Percentiles rank a stretch among this genome's conserved stretches.
These are phyloP conservation scores for Erebia aethiops DNA, from an alignment of 2,888 invertebrate species.

Conservation along the genomic window DNA sequence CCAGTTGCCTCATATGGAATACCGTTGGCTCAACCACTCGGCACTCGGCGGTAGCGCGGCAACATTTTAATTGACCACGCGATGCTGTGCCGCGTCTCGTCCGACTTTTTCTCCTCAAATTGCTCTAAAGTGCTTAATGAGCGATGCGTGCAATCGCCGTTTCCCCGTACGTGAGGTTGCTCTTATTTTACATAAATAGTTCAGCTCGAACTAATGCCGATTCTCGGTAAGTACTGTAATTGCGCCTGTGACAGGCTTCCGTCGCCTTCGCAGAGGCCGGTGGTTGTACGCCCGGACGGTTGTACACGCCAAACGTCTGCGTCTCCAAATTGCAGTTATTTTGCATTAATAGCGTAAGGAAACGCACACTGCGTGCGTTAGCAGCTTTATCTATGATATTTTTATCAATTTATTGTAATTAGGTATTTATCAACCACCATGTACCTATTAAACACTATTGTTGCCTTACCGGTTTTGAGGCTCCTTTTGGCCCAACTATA, in stretches of 20 bases:
- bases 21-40: conserved; percentile 45
- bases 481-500: too few relatives aligned
- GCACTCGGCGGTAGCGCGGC: conserved; percentile 63
- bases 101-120: conserved; percentile 81
- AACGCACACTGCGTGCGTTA: conserved; percentile 71
- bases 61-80: conserved; percentile 82
- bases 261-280: conserved; percentile 73
- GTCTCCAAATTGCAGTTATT: conserved; percentile 78
- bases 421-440: too few relatives aligned
- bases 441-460: too few relatives aligned
- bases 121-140: conserved; percentile 83
- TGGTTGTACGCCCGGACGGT: conserved; percentile 49
- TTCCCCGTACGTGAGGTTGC: conserved; percentile 78
- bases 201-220: conserved; percentile 79
- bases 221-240: conserved; percentile 82
- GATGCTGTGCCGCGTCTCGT: conserved; percentile 73
- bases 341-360: conserved; percentile 69
- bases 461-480: too few relatives aligned
- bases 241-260: conserved; percentile 82
- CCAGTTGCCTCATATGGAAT: conserved; percentile 43
- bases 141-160: conserved; percentile 82
- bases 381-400: conserved; percentile 64
- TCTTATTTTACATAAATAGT: conserved; percentile 83
- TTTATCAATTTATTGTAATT: background rate
- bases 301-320: conserved; percentile 62